Evolutionary conservation across 2,797 vertebrate species (phyloP).

Genomic region (Ctenochaetus hawaiiensis): DNA sequence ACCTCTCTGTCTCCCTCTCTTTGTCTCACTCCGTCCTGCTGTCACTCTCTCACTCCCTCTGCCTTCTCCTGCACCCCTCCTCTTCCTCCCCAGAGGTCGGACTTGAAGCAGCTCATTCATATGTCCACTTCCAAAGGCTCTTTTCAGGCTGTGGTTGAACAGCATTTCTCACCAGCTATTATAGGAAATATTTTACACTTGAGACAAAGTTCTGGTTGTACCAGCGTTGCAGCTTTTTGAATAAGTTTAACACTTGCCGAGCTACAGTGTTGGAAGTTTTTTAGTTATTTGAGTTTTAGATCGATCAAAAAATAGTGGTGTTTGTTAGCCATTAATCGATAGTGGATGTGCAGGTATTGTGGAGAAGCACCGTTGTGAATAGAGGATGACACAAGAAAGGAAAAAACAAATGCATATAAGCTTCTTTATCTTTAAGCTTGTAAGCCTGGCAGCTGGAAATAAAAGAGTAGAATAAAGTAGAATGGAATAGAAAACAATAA

Average conservation of each 20-base stretch:
- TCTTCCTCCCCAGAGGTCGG: slow-evolving; percentile 43
- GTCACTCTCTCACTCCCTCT: slow-evolving; percentile 60
- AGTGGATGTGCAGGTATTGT: neutral
- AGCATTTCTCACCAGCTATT: slow-evolving; percentile 16
- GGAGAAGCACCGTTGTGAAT: neutral
- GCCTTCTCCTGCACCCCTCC: slow-evolving; percentile 26
- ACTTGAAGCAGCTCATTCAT: slow-evolving; percentile 68
- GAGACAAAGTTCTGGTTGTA: neutral
- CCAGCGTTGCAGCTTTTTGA: neutral
- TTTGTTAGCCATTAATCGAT: neutral
- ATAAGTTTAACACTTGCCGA: neutral
- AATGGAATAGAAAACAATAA: slow-evolving; percentile 37
- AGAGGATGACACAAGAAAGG: neutral
- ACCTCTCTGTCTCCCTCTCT: slow-evolving; percentile 62
- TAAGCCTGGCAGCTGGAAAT: slow-evolving; percentile 45
- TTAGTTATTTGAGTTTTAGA: neutral
- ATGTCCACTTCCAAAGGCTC: slow-evolving; percentile 54
- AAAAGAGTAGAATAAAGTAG: slow-evolving; percentile 29
- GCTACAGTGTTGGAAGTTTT: neutral
- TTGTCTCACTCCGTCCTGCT: slow-evolving; percentile 69
- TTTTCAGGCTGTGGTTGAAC: slow-evolving; percentile 17
- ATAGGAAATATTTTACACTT: slow-evolving; percentile 22
- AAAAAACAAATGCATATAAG: neutral
- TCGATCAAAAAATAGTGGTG: too few relatives aligned
- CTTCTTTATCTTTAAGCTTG: slow-evolving; percentile 21